Base-by-base conservation (phyloP, 2,113 vertebrate species). In the Chlorodrepanis virens region DNA sequence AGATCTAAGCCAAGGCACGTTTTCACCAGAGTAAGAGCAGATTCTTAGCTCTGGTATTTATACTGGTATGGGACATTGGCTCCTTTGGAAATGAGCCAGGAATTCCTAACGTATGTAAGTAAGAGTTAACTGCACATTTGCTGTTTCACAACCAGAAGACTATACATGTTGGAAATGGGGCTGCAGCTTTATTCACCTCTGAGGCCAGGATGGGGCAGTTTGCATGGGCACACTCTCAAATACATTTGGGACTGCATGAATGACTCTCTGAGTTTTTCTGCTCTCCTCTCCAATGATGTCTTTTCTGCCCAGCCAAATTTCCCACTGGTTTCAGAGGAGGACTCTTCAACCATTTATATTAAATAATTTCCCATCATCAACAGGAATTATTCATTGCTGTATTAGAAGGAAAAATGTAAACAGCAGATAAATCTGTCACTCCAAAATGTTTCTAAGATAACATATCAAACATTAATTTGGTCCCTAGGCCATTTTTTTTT, bases 371-470 rank as follows among this genome's bases (percentile, higher is more conserved):
- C 21, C 52, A 37, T 90, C 91, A 81, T 90, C 86, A 93, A 77
- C 79, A 86, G 79, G 86, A 90, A 90, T 90, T 95, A 92, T 94
- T 92, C 67, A 91, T 88, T 78, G 56, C 72, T 92, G n/a, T 78
- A 92, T 90, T 92, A 92, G 25, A 45, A 90, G 44, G 69, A 64
- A 92, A 90, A 90, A 89, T 86, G 45, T 90, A 96, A 96, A 94
- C 68, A 92, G 53, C 31, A 92, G 93, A 96, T 96, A 96, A 95
- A 94, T 95, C 86, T 89, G 76, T 35, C 69, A 81, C 57, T 93
- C 84, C 69, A 49, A 87, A 91, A 89, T 75, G 13, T 87, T 96
- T 83, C 85, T 78, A 81, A 89, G 90, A 92, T 93, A 95, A 86
- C 83, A 92, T 71, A 95, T 86, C 68, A 89, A 92, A 95, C 28